Base-by-base conservation (phyloP, 2,113 vertebrate genomes). In the Gopherus evgoodei region DNA sequence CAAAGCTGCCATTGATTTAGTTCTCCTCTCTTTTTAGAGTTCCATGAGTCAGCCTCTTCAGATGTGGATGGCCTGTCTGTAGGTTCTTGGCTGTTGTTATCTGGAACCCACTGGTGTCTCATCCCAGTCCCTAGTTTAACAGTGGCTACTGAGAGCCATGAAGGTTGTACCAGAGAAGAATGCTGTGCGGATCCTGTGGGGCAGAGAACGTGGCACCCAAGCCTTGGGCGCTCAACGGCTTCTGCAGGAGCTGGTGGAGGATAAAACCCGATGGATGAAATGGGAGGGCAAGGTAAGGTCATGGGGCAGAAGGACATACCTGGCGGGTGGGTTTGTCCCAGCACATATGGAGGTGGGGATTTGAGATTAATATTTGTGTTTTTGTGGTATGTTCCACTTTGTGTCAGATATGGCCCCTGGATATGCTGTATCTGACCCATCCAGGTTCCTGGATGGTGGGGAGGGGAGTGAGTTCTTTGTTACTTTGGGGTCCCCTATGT, bases 231-330 rank as follows among this genome's bases (percentile, higher is more conserved):
- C 99, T 14, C 99, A 99, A 96, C 97, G 99, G 25, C 99, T 99
- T 88, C 98, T 99, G 93, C 99, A 99, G 98, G 99, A 99, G 95
- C 97, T 99, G 96, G 99, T 99, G 93, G 99, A 99, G 97, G 99
- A 99, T 98, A 99, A 99, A 95, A 99, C 99, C 9, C 99, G 99
- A 83, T 99, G 99, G 98, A 99, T 99, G 99, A 99, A 99, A 96
- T 99, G 99, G 99, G 99, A 99, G 94, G 99, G 99, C 98, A 99
- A 99, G 99, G 99, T 99, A 98, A 98, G 95, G 65, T 50, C 78
- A 80, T 91, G 93, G 38, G 21, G 17, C 12, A 78, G 88, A 83
- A 38, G 8, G 19, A 69, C 82, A 92, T 19, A 82, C 44, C 50
- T 89, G 81, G n/a, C 69, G 54, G 27, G 42, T 38, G 42, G 84